These are phyloP conservation scores for Phyto melanocephala DNA, from an alignment of 2,888 invertebrate genomes.

Conservation along the genomic window DNA sequence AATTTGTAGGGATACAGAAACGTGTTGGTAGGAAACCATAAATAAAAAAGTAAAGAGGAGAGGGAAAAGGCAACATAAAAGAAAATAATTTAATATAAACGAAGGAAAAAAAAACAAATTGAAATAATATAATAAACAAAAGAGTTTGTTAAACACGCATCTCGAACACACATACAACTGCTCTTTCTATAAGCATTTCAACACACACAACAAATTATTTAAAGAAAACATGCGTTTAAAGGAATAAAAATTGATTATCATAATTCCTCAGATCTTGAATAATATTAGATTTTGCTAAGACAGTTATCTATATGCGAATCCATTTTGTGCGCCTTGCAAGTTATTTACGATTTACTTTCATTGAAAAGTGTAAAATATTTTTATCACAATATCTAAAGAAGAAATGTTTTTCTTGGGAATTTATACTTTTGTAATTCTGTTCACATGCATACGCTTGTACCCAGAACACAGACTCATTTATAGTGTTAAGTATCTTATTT, in stretches of 20 bases:
- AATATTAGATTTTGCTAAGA: too few relatives aligned
- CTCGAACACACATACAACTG: slow-evolving; percentile 4
- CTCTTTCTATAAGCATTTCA: neutral
- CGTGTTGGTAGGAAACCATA: slow-evolving; percentile 6
- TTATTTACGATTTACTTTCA: too few relatives aligned
- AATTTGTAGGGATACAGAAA: too few relatives aligned
- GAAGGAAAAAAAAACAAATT: neutral
- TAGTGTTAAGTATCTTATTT: slow-evolving; percentile 42
- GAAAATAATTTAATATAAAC: slow-evolving; percentile 16
- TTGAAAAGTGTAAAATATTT: too few relatives aligned
- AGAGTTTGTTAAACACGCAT: slow-evolving; percentile 51
- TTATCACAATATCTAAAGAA: too few relatives aligned
- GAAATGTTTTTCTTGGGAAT: neutral
- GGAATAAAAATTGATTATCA: too few relatives aligned
- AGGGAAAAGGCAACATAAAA: neutral
- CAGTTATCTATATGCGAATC: too few relatives aligned
- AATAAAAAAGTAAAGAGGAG: neutral
- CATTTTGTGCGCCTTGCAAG: too few relatives aligned
- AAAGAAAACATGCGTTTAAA: too few relatives aligned
- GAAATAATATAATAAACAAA: slow-evolving; percentile 35
- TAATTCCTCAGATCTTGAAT: too few relatives aligned
- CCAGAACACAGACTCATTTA: neutral
- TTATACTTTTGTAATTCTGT: neutral
- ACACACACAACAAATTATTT: neutral
- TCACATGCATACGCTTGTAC: neutral